These are phyloP conservation scores for Corydoras maculifer DNA, from an alignment of 2,113 vertebrate species.

Conservation along the genomic window DNA sequence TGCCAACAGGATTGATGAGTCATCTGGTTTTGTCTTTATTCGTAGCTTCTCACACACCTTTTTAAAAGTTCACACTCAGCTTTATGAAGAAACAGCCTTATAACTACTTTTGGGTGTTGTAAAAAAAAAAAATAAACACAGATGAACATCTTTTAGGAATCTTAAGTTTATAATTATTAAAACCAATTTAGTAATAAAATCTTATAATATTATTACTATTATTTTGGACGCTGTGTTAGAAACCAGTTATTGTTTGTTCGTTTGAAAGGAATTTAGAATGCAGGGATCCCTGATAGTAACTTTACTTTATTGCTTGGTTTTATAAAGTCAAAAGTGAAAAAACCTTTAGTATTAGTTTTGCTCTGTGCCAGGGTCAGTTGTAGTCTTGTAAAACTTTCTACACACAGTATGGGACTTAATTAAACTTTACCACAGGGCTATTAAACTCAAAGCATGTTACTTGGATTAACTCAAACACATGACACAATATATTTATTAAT, in stretches of 20 bases:
- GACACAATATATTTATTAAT: too few relatives aligned
- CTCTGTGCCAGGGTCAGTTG: background rate
- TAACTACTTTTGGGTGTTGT: too few relatives aligned
- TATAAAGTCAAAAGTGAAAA: slow-evolving; percentile 38
- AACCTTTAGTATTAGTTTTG: slow-evolving; percentile 19
- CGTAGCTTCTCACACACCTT: too few relatives aligned
- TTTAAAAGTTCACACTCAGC: too few relatives aligned
- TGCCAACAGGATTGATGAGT: too few relatives aligned
- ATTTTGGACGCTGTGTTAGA: background rate
- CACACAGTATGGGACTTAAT: background rate
- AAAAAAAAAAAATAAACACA: too few relatives aligned
- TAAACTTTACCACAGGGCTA: background rate
- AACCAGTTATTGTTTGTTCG: background rate
- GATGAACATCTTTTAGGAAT: too few relatives aligned
- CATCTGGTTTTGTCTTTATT: too few relatives aligned
- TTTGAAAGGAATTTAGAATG: slow-evolving; percentile 5
- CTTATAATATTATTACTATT: too few relatives aligned
- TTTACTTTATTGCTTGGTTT: slow-evolving; percentile 26
- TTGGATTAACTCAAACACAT: background rate
- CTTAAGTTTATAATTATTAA: too few relatives aligned
- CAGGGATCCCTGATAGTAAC: slow-evolving; percentile 9
- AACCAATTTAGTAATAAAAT: too few relatives aligned
- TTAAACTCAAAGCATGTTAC: background rate
- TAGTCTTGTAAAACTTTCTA: background rate
- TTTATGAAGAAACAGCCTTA: too few relatives aligned